Base-by-base conservation (phyloP, 2,888 invertebrate genomes). In the Masnerella sp. region DNA sequence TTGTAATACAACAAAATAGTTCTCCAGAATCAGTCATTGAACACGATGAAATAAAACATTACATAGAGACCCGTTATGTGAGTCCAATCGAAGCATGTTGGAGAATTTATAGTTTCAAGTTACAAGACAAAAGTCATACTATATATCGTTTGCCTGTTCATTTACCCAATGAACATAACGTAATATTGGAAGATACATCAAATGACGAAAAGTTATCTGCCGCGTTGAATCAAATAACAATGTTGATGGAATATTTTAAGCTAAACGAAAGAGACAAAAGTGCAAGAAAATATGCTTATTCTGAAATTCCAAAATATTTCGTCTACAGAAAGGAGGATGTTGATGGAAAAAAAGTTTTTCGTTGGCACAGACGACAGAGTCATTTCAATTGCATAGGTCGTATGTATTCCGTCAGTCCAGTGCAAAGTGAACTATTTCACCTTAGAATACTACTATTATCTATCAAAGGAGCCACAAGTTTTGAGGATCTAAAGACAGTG, bases 91-190 rank as follows among this genome's bases (percentile, higher is more conserved):
- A 43, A 11, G 43, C 43, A 43, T 20, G 11, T 11, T 40, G 40
- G 40, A 1, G 38, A 40, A 54, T 54, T 22, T 38, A 25, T 14
- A 54, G 54, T 22, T 25, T 40, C 25, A 43, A 43, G 11, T 11
- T 43, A 5, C 43, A 43, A 42, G 18, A 18, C 5, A 42, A 42
- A 18, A 42, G 42, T 42, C 45, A 45, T 45, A 45, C 25, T 12
- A 45, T 45, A 5, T 45, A 45, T 28, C 45, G 45, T 45, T 28
- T 45, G 12, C 45, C 45, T 5, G 43, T 43, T 11, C 43, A 43
- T 43, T 43, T 87, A 12, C 84, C 82, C 2, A 56, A 75, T 30
- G 52, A 75, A 28, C 78, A 77, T 51, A 75, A 18, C 11, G 28
- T 45, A 2, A 25, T 45, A 28, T 45, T 45, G 28, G 28, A 49